phyloP scores from a whole-genome alignment of 2,888 invertebrate genomes.

The Physocephala rufipes region DNA sequence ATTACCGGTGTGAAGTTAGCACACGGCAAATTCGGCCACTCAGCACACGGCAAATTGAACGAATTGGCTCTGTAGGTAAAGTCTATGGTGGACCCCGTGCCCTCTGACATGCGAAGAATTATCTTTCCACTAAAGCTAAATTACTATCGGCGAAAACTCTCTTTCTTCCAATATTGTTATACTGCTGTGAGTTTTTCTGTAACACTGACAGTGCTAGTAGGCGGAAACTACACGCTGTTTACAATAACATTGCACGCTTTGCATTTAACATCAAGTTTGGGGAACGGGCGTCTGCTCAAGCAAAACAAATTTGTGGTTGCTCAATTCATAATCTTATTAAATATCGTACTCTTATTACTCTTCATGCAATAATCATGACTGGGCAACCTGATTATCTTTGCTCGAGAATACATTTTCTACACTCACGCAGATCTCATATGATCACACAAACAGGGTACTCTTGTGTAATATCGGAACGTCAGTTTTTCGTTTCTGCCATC shows the following conservation, averaged over 20 bases:
- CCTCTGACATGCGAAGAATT: too few species aligned
- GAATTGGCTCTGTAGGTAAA: too few species aligned
- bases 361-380: not conserved
- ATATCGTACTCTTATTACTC: constrained; percentile 14
- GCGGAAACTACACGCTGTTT: not conserved
- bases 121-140: not conserved
- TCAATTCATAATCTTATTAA: not conserved
- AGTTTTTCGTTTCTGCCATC: not conserved
- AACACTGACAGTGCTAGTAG: not conserved
- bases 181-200: constrained; percentile 1
- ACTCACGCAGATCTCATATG: constrained; percentile 6
- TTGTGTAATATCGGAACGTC: not conserved
- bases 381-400: not conserved
- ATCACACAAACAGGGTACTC: constrained; percentile 2
- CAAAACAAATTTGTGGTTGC: constrained; percentile 11
- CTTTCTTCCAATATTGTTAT: not conserved
- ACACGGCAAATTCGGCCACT: too few species aligned
- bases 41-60: too few species aligned
- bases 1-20: too few species aligned
- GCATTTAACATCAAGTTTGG: constrained; percentile 2
- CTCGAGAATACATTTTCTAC: constrained; percentile 10
- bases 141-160: not conserved
- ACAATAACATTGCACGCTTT: not conserved
- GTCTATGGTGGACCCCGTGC: too few species aligned
- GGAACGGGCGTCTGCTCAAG: constrained; percentile 1